Evolutionary conservation across 1,140 invertebrate species (phyloP).

Genomic region (Bombus breviceps): DNA sequence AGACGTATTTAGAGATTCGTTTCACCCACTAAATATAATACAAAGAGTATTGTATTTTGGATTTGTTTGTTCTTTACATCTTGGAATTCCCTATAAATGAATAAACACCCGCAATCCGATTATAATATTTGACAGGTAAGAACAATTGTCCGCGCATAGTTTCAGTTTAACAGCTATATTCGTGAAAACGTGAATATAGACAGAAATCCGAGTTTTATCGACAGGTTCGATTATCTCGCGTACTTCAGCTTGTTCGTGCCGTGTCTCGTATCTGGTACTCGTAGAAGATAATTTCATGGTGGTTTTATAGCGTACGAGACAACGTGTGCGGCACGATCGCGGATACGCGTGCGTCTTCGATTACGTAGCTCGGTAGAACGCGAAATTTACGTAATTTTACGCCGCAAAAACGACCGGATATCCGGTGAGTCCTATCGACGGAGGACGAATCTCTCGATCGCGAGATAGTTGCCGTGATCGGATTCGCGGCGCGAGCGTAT

Average conservation of each 20-base stretch:
- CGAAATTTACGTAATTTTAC: slow-evolving; percentile 57
- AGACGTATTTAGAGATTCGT: too few species aligned
- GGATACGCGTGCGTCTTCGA: slow-evolving; percentile 9
- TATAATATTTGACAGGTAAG: too few species aligned
- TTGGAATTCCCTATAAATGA: too few species aligned
- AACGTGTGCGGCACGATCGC: not conserved
- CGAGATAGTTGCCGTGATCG: slow-evolving; percentile 6
- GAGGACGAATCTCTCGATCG: slow-evolving; percentile 24
- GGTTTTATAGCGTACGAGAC: not conserved
- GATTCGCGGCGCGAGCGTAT: not conserved
- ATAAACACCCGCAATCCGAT: too few species aligned
- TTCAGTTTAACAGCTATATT: too few species aligned
- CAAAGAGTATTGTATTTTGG: rapidly evolving
- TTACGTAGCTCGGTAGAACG: slow-evolving; percentile 24
- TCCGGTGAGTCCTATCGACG: slow-evolving; percentile 25
- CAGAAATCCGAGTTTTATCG: too few species aligned
- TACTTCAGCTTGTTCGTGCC: too few species aligned
- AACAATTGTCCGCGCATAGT: too few species aligned
- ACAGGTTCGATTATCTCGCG: too few species aligned
- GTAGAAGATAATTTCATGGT: not conserved
- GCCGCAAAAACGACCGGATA: slow-evolving; percentile 52
- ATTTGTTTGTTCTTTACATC: too few species aligned
- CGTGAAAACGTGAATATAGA: too few species aligned
- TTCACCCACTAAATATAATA: too few species aligned
- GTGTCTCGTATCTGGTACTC: not conserved